Conservation (phyloP, 2,113 vertebrate species). For the Tragelaphus imberbis region DNA sequence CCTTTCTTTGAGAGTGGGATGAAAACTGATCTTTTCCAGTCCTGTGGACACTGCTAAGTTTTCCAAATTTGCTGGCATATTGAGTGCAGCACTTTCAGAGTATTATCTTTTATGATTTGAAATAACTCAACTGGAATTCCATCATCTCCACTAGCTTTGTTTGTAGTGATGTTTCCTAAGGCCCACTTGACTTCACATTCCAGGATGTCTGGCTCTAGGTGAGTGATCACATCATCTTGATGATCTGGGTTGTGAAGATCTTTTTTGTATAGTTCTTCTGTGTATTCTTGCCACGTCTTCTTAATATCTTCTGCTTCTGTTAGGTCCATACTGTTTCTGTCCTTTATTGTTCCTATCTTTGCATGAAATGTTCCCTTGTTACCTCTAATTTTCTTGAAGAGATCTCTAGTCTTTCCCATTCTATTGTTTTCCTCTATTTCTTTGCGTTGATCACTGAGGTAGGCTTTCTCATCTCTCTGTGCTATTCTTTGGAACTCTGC, state of each 20-base stretch:
- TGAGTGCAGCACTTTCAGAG: neutral
- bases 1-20: neutral
- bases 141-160: neutral
- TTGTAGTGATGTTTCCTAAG: neutral
- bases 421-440: neutral
- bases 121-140: neutral
- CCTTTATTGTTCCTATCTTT: neutral
- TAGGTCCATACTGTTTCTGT: neutral
- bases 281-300: neutral
- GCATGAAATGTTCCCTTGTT: neutral
- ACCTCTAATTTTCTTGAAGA: neutral
- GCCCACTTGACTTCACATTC: neutral
- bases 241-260: neutral
- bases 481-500: neutral
- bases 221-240: neutral
- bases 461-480: neutral
- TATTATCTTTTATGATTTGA: neutral
- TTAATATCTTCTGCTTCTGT: neutral
- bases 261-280: neutral
- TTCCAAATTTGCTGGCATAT: neutral
- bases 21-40: neutral
- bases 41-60: neutral
- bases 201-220: neutral
- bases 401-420: neutral
- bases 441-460: neutral